Percentiles rank a stretch among this genome's conserved stretches.
Conservation (phyloP, 2,113 vertebrate species). For the Brevimyrus niger region DNA sequence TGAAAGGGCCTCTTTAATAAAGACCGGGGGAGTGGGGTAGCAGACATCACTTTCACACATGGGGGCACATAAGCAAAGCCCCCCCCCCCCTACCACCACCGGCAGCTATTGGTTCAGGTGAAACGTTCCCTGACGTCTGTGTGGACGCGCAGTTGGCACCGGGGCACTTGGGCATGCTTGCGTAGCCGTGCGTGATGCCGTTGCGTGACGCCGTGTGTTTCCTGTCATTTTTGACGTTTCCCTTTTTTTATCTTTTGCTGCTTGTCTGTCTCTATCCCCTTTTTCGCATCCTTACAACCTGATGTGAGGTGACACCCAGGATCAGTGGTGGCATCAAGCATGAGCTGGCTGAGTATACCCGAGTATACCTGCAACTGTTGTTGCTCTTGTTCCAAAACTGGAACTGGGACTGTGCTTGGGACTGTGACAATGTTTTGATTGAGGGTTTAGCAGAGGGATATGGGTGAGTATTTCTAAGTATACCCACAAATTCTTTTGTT, state of each 20-base stretch:
- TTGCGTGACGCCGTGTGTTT: not conserved
- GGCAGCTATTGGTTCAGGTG: not conserved
- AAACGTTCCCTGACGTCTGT: not conserved
- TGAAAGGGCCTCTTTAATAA: constrained; percentile 46
- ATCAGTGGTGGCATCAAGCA: not conserved
- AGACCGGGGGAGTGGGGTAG: constrained; percentile 30
- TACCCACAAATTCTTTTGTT: not conserved
- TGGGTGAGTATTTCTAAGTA: not conserved
- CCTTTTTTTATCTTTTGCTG: not conserved
- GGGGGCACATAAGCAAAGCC: not conserved
- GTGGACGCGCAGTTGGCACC: not conserved
- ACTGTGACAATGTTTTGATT: too few species aligned
- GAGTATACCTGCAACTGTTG: not conserved
- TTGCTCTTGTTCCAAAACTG: too few species aligned
- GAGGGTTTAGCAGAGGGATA: too few species aligned
- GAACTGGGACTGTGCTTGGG: too few species aligned
- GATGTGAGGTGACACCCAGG: not conserved
- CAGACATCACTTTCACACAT: not conserved
- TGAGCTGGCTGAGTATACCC: not conserved
- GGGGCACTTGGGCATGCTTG: not conserved
- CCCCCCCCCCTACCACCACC: not conserved
- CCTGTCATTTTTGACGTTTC: not conserved
- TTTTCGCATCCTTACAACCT: not conserved
- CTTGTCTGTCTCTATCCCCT: not conserved
- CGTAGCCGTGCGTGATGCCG: too few species aligned